phyloP scores from a whole-genome alignment of 1,140 invertebrate species.

The Galleria mellonella region DNA sequence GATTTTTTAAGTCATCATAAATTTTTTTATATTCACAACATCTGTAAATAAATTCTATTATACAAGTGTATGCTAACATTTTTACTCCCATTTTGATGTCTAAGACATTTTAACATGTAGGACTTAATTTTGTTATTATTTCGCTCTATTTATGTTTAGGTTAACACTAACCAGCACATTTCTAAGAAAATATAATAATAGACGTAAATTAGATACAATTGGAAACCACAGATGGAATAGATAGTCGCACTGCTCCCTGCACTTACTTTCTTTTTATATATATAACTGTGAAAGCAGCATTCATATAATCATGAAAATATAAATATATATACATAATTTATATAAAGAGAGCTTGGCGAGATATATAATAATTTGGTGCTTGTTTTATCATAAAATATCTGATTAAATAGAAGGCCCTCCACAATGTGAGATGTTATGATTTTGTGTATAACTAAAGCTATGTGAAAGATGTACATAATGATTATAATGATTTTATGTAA shows the following conservation, averaged over 20 bases:
- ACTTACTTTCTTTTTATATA: background rate
- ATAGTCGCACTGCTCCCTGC: slow-evolving; percentile 11
- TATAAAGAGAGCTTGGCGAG: slow-evolving; percentile 58
- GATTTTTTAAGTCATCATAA: slow-evolving; percentile 10
- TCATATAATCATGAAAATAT: slow-evolving; percentile 13
- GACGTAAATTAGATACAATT: slow-evolving; percentile 19
- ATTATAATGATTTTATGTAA: slow-evolving; percentile 71
- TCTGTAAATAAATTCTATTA: slow-evolving; percentile 35
- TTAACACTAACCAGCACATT: slow-evolving; percentile 42
- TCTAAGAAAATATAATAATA: slow-evolving; percentile 5
- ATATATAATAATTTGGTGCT: slow-evolving; percentile 68
- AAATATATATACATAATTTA: slow-evolving; percentile 24
- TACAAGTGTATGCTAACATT: slow-evolving; percentile 8
- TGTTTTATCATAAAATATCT: slow-evolving; percentile 60
- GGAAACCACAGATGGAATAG: slow-evolving; percentile 11
- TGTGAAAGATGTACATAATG: slow-evolving; percentile 70
- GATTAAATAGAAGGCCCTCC: slow-evolving; percentile 69
- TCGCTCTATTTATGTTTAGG: slow-evolving; percentile 41
- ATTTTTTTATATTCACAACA: slow-evolving; percentile 31
- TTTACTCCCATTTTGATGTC: slow-evolving; percentile 12
- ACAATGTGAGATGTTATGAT: slow-evolving; percentile 63
- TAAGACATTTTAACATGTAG: slow-evolving; percentile 32
- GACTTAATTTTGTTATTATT: slow-evolving; percentile 31
- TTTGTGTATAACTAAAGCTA: slow-evolving; percentile 65
- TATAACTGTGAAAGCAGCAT: slow-evolving; percentile 7